Conservation (phyloP, 2,888 invertebrate species). For the Apocheima hispidaria region DNA sequence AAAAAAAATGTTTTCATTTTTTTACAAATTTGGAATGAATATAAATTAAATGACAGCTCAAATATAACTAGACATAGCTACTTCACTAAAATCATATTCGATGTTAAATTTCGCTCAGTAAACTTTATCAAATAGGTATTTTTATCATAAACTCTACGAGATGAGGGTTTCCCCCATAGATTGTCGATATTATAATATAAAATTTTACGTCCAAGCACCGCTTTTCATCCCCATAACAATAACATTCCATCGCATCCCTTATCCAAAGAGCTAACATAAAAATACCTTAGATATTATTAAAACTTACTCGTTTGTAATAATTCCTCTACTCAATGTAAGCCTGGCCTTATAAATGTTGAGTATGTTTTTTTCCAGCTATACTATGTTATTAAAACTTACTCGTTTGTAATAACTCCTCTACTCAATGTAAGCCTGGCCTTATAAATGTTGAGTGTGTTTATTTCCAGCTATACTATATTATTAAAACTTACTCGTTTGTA, state of each 20-base stretch:
- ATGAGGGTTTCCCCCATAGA: conserved; percentile 29
- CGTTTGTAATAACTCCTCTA: conserved; percentile 3
- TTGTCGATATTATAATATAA: conserved; percentile 33
- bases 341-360: neutral
- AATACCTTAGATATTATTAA: conserved; percentile 18
- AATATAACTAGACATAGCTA: no score
- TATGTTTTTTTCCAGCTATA: no score
- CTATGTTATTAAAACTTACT: conserved; percentile 9
- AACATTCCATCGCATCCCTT: conserved; percentile 29
- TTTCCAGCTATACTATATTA: no score
- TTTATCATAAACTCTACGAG: conserved; percentile 22
- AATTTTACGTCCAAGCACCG: conserved; percentile 31
- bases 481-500: conserved; percentile 2
- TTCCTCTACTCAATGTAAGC: neutral
- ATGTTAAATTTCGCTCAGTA: conserved; percentile 4
- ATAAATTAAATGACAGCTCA: no score
- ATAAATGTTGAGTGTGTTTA: neutral
- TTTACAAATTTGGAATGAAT: no score
- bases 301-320: conserved; percentile 6
- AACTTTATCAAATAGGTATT: conserved; percentile 19
- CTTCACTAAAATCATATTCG: neutral
- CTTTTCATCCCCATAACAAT: conserved; percentile 33
- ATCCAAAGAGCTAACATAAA: conserved; percentile 20
- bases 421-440: neutral
- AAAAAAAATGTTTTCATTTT: no score